Evolutionary conservation across 2,888 invertebrate species (phyloP), one percentile per base, ranked within the genome.

Genomic region (Adela reaumurella): DNA sequence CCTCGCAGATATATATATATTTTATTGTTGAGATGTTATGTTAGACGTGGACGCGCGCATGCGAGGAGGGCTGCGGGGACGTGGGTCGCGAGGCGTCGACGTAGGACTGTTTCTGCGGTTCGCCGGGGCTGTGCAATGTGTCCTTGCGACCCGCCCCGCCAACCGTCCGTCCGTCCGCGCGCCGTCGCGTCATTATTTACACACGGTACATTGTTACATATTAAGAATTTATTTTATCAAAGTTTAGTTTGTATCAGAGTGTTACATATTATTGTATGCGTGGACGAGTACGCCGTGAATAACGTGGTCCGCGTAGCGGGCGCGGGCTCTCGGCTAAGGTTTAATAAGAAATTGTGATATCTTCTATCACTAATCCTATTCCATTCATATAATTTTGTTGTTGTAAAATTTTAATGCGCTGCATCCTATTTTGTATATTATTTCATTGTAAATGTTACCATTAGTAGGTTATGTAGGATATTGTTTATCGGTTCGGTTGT

Each of bases 401-500:
- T 72, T 70, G 65, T 71, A 67, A 68, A 68, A 42, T 68, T 35
- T 14, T 35, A 35, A 8, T 35, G 14, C 3, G 6, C n/a, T 35
- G 4, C 35, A 35, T 35, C 14, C 11, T 35, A 47, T 50, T 57
- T 61, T 67, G 64, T 64, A 66, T 62, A 58, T 62, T 67, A 63
- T 62, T 65, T 74, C 74, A 71, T 72, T 74, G 74, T 76, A 71
- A 72, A 74, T 74, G 74, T 77, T 76, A 76, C 76, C 77, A 74
- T 76, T 73, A 67, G 64, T 74, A 72, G 72, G 74, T 74, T 74
- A 73, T 70, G 67, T 62, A 18, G 16, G 8, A 6, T 4, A 24
- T 24, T 24, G 24, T 24, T 24, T 24, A 8, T 24, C 24, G 24
- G 24, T 8, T 4, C 24, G 24, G 24, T 24, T 24, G 24, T 24